phyloP scores from a whole-genome alignment of 2,888 invertebrate species.

The Stenolophus ochropezus region DNA sequence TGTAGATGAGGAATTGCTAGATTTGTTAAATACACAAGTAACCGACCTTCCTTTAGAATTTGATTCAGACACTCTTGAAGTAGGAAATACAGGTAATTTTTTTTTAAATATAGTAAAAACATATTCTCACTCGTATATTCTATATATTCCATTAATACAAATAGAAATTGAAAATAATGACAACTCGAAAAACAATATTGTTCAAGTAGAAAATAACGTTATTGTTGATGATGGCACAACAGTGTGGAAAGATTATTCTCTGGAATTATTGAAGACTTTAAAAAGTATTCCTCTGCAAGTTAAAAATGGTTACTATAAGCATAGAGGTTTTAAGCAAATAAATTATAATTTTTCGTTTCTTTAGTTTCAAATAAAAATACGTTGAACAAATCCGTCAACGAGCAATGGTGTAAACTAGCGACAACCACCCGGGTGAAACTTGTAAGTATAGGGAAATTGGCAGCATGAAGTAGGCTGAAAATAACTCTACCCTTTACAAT shows the following conservation, averaged over 20 bases:
- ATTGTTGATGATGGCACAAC: background rate
- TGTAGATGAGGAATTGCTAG: background rate
- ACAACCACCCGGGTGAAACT: too few relatives aligned
- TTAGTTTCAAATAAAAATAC: background rate
- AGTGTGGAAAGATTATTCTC: background rate
- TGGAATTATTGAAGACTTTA: background rate
- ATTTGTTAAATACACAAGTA: background rate
- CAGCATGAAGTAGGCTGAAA: too few relatives aligned
- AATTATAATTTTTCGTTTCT: background rate
- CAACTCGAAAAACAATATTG: background rate
- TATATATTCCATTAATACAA: background rate
- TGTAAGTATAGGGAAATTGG: too few relatives aligned
- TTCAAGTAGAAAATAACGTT: background rate
- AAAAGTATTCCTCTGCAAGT: background rate
- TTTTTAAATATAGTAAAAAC: background rate
- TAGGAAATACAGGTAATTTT: background rate
- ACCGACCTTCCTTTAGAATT: background rate
- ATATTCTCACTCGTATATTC: background rate
- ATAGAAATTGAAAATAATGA: background rate
- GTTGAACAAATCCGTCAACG: background rate
- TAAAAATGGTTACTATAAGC: background rate
- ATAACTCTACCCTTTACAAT: too few relatives aligned
- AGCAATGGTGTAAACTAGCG: background rate
- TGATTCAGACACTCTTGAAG: background rate
- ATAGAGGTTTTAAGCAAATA: background rate